phyloP scores from a whole-genome alignment of 2,113 vertebrate species.

The Syrrhaptes paradoxus region DNA sequence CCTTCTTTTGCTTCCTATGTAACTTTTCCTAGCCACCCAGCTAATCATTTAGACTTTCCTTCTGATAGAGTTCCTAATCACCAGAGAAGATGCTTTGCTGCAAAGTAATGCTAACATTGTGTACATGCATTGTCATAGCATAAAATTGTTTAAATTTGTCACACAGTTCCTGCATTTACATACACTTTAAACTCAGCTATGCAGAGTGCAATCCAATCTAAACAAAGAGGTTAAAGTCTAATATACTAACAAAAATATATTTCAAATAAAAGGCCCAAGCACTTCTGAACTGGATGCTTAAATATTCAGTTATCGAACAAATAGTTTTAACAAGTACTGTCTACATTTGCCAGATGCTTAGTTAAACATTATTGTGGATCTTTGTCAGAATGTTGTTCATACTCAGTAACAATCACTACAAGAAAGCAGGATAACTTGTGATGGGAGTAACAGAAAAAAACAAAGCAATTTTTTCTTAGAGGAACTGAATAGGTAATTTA shows the following conservation, averaged over 20 bases:
- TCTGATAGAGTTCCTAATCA: background rate
- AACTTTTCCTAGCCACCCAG: background rate
- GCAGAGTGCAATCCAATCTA: background rate
- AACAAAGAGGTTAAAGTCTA: background rate
- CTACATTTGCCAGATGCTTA: conserved; percentile 17
- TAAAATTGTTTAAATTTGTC: background rate
- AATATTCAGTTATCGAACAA: background rate
- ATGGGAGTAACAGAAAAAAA: background rate
- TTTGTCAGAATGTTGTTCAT: background rate
- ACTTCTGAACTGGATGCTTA: background rate
- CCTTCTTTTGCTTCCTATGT: background rate
- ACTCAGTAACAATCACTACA: background rate
- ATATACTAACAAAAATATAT: background rate
- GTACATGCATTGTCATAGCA: background rate
- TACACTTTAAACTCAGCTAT: background rate
- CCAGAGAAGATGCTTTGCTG: background rate
- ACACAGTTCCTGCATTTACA: background rate
- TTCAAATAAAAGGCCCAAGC: background rate
- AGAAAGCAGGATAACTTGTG: background rate
- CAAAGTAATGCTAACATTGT: background rate
- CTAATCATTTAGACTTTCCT: background rate
- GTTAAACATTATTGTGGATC: background rate
- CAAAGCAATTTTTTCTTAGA: background rate
- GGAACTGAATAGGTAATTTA: background rate
- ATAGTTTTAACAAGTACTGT: background rate